Percentiles rank a stretch among this genome's conserved stretches.
Evolutionary conservation across 2,888 invertebrate genomes (phyloP).

Genomic region (Subacronicta megacephala): DNA sequence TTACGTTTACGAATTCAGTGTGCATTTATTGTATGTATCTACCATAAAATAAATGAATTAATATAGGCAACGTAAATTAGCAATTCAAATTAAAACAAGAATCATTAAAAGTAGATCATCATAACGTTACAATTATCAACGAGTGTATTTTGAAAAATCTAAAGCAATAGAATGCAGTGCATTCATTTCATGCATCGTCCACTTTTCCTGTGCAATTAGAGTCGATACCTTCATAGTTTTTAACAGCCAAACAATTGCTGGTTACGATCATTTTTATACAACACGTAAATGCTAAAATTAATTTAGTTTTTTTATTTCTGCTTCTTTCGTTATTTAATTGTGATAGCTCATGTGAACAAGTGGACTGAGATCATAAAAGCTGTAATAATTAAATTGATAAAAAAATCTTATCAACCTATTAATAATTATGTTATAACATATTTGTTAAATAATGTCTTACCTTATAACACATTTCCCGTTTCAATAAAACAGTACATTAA

Average conservation of each 20-base stretch:
- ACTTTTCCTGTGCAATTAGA: conserved; percentile 74
- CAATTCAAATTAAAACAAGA: conserved; percentile 41
- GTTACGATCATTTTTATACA: conserved; percentile 55
- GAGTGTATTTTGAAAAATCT: conserved; percentile 50
- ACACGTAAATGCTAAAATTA: conserved; percentile 66
- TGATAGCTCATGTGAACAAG: conserved; percentile 34
- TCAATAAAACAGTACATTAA: too few species aligned
- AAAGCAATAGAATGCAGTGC: conserved; percentile 55
- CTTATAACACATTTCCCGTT: conserved; percentile 19
- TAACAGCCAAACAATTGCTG: conserved; percentile 67
- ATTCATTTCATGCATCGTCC: conserved; percentile 77
- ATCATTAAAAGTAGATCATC: conserved; percentile 54
- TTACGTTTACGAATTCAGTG: too few species aligned
- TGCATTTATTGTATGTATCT: too few species aligned
- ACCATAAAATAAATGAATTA: conserved; percentile 12
- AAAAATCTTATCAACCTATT: not conserved
- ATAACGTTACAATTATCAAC: conserved; percentile 43
- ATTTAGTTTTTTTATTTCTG: conserved; percentile 52
- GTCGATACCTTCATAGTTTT: conserved; percentile 65
- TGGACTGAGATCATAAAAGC: conserved; percentile 7
- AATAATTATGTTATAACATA: not conserved
- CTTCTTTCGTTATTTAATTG: conserved; percentile 22
- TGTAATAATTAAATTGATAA: conserved; percentile 23
- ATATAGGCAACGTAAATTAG: conserved; percentile 14
- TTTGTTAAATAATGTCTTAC: not conserved